These are phyloP conservation scores for Cryptus viduatorius DNA, from an alignment of 2,888 invertebrate species.

Conservation along the genomic window DNA sequence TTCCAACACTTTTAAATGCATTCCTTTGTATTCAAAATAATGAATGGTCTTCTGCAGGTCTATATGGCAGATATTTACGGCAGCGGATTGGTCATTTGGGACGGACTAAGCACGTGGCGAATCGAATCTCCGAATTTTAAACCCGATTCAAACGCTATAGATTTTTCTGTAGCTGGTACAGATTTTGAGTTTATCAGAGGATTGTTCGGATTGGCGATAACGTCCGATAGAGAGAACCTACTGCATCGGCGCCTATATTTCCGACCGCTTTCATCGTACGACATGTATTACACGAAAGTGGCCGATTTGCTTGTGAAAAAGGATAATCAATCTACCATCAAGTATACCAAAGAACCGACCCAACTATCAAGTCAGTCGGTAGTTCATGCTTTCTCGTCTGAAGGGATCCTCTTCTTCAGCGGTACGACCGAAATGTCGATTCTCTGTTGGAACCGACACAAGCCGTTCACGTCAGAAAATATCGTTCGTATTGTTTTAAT, in stretches of 20 bases:
- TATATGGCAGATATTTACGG: slow-evolving; percentile 13
- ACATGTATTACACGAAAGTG: slow-evolving; percentile 27
- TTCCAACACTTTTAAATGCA: background rate
- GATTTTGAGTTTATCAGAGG: background rate
- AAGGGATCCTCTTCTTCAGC: slow-evolving; percentile 81
- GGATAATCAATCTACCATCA: slow-evolving; percentile 22
- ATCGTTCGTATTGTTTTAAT: slow-evolving; percentile 61
- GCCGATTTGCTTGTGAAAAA: background rate
- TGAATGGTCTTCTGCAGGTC: background rate
- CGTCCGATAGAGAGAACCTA: background rate
- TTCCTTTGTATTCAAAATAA: background rate
- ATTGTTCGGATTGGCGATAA: slow-evolving; percentile 14
- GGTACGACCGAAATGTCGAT: slow-evolving; percentile 81
- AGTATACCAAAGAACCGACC: slow-evolving; percentile 14
- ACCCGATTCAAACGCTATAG: background rate
- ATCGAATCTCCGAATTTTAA: slow-evolving; percentile 16
- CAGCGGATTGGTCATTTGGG: slow-evolving; percentile 20
- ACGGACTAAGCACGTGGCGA: slow-evolving; percentile 5
- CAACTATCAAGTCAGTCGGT: slow-evolving; percentile 67
- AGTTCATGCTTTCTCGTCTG: slow-evolving; percentile 57
- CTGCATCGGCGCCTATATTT: slow-evolving; percentile 28
- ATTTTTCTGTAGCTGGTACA: slow-evolving; percentile 7
- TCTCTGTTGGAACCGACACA: slow-evolving; percentile 82
- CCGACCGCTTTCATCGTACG: slow-evolving; percentile 34
- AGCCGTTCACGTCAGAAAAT: slow-evolving; percentile 62